Conservation (phyloP, 1,140 invertebrate species). For the Drosophila neocordata region DNA sequence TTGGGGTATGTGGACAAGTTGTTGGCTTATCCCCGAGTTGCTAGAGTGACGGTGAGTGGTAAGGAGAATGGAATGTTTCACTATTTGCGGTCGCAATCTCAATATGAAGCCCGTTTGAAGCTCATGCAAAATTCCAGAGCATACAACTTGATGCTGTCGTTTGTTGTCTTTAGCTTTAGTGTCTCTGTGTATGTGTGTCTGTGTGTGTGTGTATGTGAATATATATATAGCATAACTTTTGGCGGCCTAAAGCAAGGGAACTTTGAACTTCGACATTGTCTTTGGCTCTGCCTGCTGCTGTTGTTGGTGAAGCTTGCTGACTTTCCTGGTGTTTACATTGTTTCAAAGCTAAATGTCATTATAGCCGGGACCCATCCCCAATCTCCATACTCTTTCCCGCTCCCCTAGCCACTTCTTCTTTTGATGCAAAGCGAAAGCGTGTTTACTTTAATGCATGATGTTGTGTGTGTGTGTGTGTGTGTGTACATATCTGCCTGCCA, state of each 20-base stretch:
- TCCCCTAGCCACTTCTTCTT: constrained; percentile 1
- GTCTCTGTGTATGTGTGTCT: constrained; percentile 21
- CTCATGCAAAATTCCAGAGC: constrained; percentile 75
- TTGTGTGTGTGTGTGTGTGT: constrained; percentile 15
- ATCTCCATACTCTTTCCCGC: neutral
- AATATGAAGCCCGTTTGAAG: constrained; percentile 39
- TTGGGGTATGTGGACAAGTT: too few species aligned
- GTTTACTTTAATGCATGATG: constrained; percentile 69
- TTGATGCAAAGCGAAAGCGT: constrained; percentile 67
- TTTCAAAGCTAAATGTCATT: constrained; percentile 81
- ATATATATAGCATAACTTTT: constrained; percentile 68
- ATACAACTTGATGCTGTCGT: constrained; percentile 45
- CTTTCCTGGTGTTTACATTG: constrained; percentile 70
- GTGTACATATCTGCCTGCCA: constrained; percentile 53
- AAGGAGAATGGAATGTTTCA: constrained; percentile 20
- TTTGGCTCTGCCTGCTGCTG: constrained; percentile 23
- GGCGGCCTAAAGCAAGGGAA: constrained; percentile 68
- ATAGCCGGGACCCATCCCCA: constrained; percentile 48
- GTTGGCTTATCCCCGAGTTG: neutral
- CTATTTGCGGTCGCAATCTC: constrained; percentile 64
- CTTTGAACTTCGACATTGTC: constrained; percentile 72
- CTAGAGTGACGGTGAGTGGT: too few species aligned
- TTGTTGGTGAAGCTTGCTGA: constrained; percentile 11
- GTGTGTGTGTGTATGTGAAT: neutral
- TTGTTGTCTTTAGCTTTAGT: constrained; percentile 7